Base-by-base conservation (phyloP, 2,888 invertebrate species). In the Phania funesta region DNA sequence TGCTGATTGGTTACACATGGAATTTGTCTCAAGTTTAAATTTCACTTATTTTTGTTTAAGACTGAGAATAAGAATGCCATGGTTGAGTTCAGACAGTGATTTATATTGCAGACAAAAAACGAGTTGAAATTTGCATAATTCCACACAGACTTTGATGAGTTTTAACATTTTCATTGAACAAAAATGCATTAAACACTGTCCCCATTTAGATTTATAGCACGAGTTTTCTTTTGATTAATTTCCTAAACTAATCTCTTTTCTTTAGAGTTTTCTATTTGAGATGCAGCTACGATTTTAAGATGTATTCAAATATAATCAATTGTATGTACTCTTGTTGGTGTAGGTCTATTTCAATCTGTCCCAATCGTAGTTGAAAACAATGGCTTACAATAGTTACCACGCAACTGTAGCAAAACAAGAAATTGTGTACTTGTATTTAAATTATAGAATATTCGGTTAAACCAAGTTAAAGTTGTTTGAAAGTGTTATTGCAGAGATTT, bases 341-440 rank as follows among this genome's bases (percentile, higher is more conserved):
- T n/a, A n/a, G n/a, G n/a, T n/a, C n/a, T n/a, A n/a, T n/a, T n/a
- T n/a, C n/a, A n/a, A n/a, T n/a, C n/a, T n/a, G n/a, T n/a, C n/a
- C n/a, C n/a, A n/a, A n/a, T n/a, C n/a, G n/a, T n/a, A 65, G 38
- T 58, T 50, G 26, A 46, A 46, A 46, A 13, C 20, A 11, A 44
- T 67, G 48, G 22, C 48, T 75, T 67, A 56, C 65, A 75, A 75
- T 65, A 75, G 46, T 13, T 3, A 29, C 9, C 3, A 29, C 50
- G 5, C 8, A 20, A 50, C 60, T 26, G 29, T 50, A 52, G 52
- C 52, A 62, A 52, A 62, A 73, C 13, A 62, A 70, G 38, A 70
- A 70, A 70, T 62, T 62, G n/a, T 62, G 3, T 54, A 54, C 70
- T 62, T 62, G 3, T 54, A 54, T 77, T 62, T 70, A 70, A 77